Evolutionary conservation across 2,888 invertebrate species (phyloP), one percentile per base, ranked within the genome.

Genomic region (Plebejus melissa): DNA sequence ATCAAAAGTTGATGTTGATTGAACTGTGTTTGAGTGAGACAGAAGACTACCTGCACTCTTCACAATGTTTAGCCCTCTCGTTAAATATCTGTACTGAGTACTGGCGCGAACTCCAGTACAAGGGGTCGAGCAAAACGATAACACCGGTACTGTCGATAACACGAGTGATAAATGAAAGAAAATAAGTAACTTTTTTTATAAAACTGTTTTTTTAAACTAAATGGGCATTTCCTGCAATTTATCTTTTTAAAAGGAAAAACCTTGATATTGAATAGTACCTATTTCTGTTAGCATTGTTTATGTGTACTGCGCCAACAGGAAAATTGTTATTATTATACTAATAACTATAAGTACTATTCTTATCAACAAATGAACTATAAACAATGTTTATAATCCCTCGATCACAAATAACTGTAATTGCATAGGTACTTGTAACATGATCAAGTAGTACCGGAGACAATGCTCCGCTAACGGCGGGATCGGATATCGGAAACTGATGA

Each of bases 41-140:
- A 16, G 6, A 32, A 7, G 9, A 36, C 16, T 4, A 0, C 11
- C 65, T 65, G 13, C 13, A 65, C 65, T 65, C 32, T 70, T 28
- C 74, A 50, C 57, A 54, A 75, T 36, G 57, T 41, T 65, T 50
- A 58, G 50, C 74, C 70, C 57, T 58, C 57, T 70, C 58, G 74
- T 57, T 71, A n/a, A 32, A 41, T 41, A 46, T 71, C 22, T 71
- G 71, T 22, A 71, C 70, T 70, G 22, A n/a, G 46, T 22, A 71
- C 70, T 70, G 22, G 38, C 71, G 36, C 41, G 41, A 41, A 41
- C 70, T 71, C 22, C 46, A 32, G 32, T 65, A 65, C 71, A 46
- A 54, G 71, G 71, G 72, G 72, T 72, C 72, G 72, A 50, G 50
- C 46, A 11, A 46, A 36, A 28, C n/a, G 72, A 72, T 72, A 72